Evolutionary conservation across 2,888 invertebrate species (phyloP), one percentile per base, ranked within the genome.

Genomic region (Diplolepis rosae): DNA sequence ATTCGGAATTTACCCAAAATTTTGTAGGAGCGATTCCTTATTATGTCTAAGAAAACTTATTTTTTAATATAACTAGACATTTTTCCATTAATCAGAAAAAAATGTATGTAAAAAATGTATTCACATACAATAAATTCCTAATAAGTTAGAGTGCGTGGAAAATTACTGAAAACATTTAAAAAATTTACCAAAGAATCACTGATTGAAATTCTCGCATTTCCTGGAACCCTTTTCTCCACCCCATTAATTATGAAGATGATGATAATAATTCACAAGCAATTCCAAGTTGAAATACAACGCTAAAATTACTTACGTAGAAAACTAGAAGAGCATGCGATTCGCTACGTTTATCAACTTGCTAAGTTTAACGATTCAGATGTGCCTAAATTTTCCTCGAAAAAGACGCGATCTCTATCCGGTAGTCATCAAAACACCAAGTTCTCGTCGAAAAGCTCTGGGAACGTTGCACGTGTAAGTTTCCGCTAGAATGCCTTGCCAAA

Each of bases 401-500:
- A 61, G 61, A 35, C 35, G 24, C 11, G 24, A 35, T 32, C 24
- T n/a, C 7, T 61, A 61, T 61, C 39, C 39, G 61, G 61, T 27
- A 61, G 39, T 24, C 61, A 61, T 61, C 39, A 61, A 61, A n/a
- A 61, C 13, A 22, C 1, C 9, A 32, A 15, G 15, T n/a, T 32
- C 22, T 48, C 18, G 22, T 22, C 61, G 39, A 4, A 39, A 39
- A 61, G 35, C 39, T 39, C n/a, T 27, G n/a, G 61, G 39, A 61
- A 13, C 27, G 51, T 51, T 51, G 24, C 61, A 61, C 39, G 39
- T 61, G 61, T 61, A 24, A 61, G 24, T 39, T 61, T 61, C 61
- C 61, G 39, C 39, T 61, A 35, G 13, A 61, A 18, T 18, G 24
- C n/a, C 61, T 61, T 61, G 61, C 61, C 61, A 61, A 61, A 61